A percentile compares a stretch with the other conserved stretches of the same genome.
phyloP scores from a whole-genome alignment of 2,888 invertebrate genomes.

The Polydrusus pterygomalis region DNA sequence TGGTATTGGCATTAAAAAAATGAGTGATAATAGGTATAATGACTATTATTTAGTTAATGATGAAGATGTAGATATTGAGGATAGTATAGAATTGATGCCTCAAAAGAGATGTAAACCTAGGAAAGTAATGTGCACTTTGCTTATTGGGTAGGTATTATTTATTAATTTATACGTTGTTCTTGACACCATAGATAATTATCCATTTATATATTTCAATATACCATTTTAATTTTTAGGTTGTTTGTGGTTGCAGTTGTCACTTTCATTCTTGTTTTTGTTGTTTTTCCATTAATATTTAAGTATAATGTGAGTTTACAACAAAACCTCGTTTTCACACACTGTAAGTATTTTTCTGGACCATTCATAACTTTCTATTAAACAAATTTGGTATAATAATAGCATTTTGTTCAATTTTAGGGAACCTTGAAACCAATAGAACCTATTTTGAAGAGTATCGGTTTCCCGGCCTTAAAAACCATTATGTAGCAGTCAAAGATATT shows the following conservation, averaged over 20 bases:
- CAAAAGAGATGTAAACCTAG: slow-evolving; percentile 41
- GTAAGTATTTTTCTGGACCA: slow-evolving; percentile 74
- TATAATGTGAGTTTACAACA: slow-evolving; percentile 81
- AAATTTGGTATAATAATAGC: not conserved
- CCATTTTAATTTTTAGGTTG: slow-evolving; percentile 54
- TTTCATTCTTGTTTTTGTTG: slow-evolving; percentile 78
- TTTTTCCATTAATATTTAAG: slow-evolving; percentile 82
- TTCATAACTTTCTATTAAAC: too few relatives aligned
- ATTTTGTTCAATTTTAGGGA: slow-evolving; percentile 27
- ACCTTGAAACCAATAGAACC: slow-evolving; percentile 56
- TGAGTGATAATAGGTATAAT: slow-evolving; percentile 52
- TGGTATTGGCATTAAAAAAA: slow-evolving; percentile 30
- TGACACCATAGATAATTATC: not conserved
- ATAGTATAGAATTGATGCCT: slow-evolving; percentile 40
- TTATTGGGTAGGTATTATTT: slow-evolving; percentile 28
- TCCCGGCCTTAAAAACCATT: slow-evolving; percentile 80
- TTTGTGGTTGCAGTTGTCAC: slow-evolving; percentile 62
- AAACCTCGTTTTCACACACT: slow-evolving; percentile 82
- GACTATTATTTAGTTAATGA: slow-evolving; percentile 59
- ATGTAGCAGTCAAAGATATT: slow-evolving; percentile 73
- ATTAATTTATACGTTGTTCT: slow-evolving; percentile 6
- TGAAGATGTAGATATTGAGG: slow-evolving; percentile 52
- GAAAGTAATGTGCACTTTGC: slow-evolving; percentile 48
- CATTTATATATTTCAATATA: too few relatives aligned
- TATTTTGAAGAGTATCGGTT: slow-evolving; percentile 71